Evolutionary conservation across 2,113 vertebrate species (phyloP).

Genomic region (Cacatua alba): DNA sequence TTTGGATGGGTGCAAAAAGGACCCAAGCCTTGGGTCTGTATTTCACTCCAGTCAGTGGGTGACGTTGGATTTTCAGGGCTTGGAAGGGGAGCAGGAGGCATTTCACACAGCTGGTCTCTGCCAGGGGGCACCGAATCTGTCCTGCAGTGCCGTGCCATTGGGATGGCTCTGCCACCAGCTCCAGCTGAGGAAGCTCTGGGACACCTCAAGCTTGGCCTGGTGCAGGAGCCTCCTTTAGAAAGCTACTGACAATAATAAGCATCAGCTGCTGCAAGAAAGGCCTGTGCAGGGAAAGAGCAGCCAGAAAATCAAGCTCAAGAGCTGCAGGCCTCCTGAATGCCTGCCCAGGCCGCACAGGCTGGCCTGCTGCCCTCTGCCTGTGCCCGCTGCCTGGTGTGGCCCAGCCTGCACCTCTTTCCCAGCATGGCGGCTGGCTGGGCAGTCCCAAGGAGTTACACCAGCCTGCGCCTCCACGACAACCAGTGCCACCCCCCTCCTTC

Average conservation of each 20-base stretch:
- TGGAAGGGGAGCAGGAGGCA: not conserved
- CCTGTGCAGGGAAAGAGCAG: not conserved
- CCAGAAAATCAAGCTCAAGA: not conserved
- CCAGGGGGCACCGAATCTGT: not conserved
- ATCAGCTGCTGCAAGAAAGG: not conserved
- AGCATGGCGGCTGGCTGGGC: not conserved
- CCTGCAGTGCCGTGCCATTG: not conserved
- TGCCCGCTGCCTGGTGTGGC: not conserved
- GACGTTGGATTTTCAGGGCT: rapidly evolving
- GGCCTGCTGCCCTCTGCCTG: too few species aligned
- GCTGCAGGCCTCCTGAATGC: not conserved
- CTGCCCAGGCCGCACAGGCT: not conserved
- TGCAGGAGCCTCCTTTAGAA: not conserved
- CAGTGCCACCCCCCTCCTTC: too few species aligned
- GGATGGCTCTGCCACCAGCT: rapidly evolving
- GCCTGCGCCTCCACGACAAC: not conserved
- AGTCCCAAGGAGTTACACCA: not conserved
- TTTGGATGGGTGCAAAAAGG: not conserved
- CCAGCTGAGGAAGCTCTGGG: not conserved
- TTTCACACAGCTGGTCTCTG: not conserved
- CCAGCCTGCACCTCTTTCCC: not conserved
- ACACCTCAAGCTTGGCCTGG: not conserved
- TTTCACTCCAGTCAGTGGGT: not conserved
- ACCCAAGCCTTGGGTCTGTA: not conserved
- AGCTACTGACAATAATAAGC: not conserved